Evolutionary conservation across 2,888 invertebrate species (phyloP).

Genomic region (Abrostola triplasia): DNA sequence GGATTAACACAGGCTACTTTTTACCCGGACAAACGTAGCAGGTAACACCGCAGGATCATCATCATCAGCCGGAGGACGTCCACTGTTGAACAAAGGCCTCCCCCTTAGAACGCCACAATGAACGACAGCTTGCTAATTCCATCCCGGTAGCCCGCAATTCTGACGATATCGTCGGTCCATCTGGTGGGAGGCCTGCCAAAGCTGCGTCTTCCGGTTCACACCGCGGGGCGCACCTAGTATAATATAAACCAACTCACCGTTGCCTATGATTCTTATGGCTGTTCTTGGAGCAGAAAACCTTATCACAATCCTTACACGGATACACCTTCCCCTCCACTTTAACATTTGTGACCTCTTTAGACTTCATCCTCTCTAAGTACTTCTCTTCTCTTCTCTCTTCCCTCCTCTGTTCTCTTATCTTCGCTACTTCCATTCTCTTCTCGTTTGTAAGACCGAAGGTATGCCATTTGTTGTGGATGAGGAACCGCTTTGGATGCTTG

Average conservation of each 20-base stretch:
- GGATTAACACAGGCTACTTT: too few relatives aligned
- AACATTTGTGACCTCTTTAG: conserved; percentile 53
- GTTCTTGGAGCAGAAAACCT: conserved; percentile 69
- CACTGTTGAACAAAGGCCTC: too few relatives aligned
- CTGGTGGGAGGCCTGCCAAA: too few relatives aligned
- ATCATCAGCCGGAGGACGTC: too few relatives aligned
- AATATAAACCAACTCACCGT: conserved; percentile 61
- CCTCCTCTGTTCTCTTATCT: conserved; percentile 61
- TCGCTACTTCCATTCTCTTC: conserved; percentile 65
- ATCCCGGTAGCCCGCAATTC: too few relatives aligned
- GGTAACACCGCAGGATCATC: too few relatives aligned
- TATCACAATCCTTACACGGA: conserved; percentile 78
- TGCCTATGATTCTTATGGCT: conserved; percentile 78
- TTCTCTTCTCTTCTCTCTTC: conserved; percentile 63
- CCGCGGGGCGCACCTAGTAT: background rate
- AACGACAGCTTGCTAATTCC: too few relatives aligned
- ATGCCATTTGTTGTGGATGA: conserved; percentile 84
- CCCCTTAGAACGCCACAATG: too few relatives aligned
- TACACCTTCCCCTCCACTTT: conserved; percentile 55
- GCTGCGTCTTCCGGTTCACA: too few relatives aligned
- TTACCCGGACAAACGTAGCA: too few relatives aligned
- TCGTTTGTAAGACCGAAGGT: conserved; percentile 74
- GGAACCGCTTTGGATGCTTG: conserved; percentile 76
- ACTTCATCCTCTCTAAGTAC: conserved; percentile 53
- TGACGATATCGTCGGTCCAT: too few relatives aligned